Base-by-base conservation (phyloP, 2,797 vertebrate species). In the Chloroceryle amazona region DNA sequence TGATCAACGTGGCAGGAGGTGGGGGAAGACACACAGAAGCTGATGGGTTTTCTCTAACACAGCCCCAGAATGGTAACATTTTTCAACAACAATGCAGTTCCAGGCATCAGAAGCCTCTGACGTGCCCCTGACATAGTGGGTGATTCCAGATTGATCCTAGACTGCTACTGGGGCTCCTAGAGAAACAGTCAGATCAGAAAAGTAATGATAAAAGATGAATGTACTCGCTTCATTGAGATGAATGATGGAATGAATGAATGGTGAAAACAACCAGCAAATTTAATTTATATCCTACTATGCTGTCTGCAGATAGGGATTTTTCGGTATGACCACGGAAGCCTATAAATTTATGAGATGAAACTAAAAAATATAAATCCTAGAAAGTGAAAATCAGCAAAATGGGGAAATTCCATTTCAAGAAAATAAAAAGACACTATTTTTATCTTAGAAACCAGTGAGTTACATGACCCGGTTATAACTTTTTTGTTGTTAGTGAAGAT, bases 221-320 rank as follows among this genome's bases (percentile, higher is more conserved):
- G 35, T 21, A 6, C 26, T 84, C 4, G 0, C 58, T 96, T 93
- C 63, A 29, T 46, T 70, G 74, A 86, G 46, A 86, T 72, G 70
- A 89, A 86, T n/a, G 66, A 60, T 49, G 54, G 62, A 86, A 85
- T 58, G 70, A 91, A 61, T 58, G 70, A 91, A 61, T 28, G 68
- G 47, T 84, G 89, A 89, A 92, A 86, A 33, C 70, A 90, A 86
- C 49, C 91, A 87, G 79, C 42, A 95, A 92, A 93, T 95, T 76
- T 89, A 79, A 94, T 95, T 93, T 91, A 79, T 68, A 87, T 49
- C 51, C 51, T 73, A 21, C 79, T 67, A 35, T 37, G 42, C 41
- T 86, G 60, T 73, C 78, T 75, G 76, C 52, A 91, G 62, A 92
- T 29, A 84, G 71, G 60, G 31, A 70, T 31, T 82, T 91, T 85